phyloP scores from a whole-genome alignment of 2,797 vertebrate species.

The Myotis pilosus region DNA sequence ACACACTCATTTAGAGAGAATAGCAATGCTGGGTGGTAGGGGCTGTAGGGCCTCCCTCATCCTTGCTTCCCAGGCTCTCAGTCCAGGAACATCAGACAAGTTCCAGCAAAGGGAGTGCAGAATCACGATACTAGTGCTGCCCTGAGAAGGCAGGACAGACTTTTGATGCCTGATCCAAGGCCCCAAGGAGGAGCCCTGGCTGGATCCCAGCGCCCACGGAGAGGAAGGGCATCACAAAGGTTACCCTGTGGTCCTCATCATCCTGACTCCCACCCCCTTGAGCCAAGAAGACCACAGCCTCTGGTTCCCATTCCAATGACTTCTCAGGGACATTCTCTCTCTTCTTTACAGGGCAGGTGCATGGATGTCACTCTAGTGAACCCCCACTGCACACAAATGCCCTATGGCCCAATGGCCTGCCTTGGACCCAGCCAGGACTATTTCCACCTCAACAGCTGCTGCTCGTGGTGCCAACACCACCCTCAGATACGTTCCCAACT shows the following conservation, averaged over 20 bases:
- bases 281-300: not conserved
- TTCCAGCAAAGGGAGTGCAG: no score
- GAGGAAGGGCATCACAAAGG: not conserved
- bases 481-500: slow-evolving; percentile 71
- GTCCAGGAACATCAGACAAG: not conserved
- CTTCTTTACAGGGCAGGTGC: slow-evolving; percentile 86
- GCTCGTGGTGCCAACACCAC: slow-evolving; percentile 41
- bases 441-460: not conserved
- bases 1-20: not conserved
- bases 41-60: not conserved
- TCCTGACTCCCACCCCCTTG: not conserved
- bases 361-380: not conserved
- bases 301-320: not conserved
- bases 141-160: not conserved
- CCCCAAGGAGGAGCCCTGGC: not conserved
- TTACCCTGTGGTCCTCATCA: not conserved
- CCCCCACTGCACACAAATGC: not conserved
- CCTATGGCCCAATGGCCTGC: slow-evolving; percentile 71
- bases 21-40: not conserved
- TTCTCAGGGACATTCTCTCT: not conserved
- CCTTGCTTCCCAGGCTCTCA: not conserved
- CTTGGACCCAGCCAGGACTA: slow-evolving; percentile 76
- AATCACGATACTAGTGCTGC: not conserved
- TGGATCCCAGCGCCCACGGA: not conserved
- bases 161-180: not conserved